phyloP scores from a whole-genome alignment of 2,113 vertebrate genomes.

The Thalassoma bifasciatum region DNA sequence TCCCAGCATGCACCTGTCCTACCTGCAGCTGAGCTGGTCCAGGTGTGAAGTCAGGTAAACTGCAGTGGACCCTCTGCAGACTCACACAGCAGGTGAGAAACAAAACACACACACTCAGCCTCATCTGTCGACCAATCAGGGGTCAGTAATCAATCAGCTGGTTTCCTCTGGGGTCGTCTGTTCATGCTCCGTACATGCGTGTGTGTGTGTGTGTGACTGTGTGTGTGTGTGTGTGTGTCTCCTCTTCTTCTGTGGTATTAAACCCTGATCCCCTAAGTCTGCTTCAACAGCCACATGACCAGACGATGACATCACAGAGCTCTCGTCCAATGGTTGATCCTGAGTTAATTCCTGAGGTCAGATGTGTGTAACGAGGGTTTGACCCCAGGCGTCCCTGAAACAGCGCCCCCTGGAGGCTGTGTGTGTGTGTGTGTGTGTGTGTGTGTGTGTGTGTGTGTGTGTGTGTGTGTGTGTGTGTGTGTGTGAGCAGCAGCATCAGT shows the following conservation, averaged over 20 bases:
- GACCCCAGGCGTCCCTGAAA: too few relatives aligned
- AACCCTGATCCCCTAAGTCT: conserved; percentile 57
- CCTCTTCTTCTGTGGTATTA: not conserved
- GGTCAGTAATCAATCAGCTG: not conserved
- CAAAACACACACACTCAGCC: not conserved
- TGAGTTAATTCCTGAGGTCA: too few relatives aligned
- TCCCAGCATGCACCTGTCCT: conserved; percentile 38
- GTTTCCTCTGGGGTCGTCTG: too few relatives aligned
- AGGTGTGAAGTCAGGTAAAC: conserved; percentile 44
- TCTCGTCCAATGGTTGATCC: not conserved
- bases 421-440: too few relatives aligned
- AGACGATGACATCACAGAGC: conserved; percentile 41
- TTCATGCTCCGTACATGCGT: not conserved
- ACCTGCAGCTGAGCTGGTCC: conserved; percentile 18
- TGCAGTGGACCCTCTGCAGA: conserved; percentile 22
- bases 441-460: not conserved
- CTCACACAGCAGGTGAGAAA: conserved; percentile 11
- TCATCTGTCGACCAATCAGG: conserved; percentile 42
- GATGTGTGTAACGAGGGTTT: too few relatives aligned
- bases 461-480: too few relatives aligned
- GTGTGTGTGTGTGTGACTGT: too few relatives aligned
- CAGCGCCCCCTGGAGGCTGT: too few relatives aligned
- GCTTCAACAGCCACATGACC: conserved; percentile 51
- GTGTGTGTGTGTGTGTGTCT: too few relatives aligned
- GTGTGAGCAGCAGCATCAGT: too few relatives aligned